These are phyloP conservation scores for Heteropelma amictum DNA, from an alignment of 2,888 invertebrate species.

Conservation along the genomic window DNA sequence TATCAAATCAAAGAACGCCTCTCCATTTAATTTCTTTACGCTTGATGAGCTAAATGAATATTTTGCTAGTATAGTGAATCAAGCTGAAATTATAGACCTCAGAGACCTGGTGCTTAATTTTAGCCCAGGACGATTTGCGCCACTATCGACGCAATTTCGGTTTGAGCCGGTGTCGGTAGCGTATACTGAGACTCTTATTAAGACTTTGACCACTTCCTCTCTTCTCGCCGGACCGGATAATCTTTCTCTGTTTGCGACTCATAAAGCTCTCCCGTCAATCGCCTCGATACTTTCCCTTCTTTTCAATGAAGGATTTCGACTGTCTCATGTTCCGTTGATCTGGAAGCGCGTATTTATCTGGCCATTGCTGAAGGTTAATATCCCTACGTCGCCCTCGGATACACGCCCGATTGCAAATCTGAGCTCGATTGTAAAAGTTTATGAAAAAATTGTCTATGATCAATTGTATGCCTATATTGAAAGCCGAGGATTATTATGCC, in stretches of 20 bases:
- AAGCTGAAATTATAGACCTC: neutral
- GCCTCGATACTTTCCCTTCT: neutral
- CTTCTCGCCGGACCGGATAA: neutral
- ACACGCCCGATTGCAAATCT: neutral
- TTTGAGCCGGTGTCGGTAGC: neutral
- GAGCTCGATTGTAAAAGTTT: constrained; percentile 16
- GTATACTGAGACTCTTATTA: neutral
- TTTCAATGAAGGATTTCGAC: neutral
- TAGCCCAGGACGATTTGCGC: neutral
- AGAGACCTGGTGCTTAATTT: neutral
- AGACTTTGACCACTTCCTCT: neutral
- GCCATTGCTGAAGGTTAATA: neutral
- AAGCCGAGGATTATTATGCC: neutral
- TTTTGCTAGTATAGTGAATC: neutral
- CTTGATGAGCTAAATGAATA: neutral
- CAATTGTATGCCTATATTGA: neutral
- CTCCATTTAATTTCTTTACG: neutral
- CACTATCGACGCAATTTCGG: no score
- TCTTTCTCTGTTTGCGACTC: neutral
- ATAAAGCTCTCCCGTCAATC: neutral
- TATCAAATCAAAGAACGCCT: neutral
- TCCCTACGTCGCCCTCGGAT: neutral
- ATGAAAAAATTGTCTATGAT: constrained; percentile 6
- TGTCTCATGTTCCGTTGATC: neutral
- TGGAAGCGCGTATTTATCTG: neutral